phyloP scores from a whole-genome alignment of 2,797 vertebrate species.

The Parauchenoglanis ngamensis region DNA sequence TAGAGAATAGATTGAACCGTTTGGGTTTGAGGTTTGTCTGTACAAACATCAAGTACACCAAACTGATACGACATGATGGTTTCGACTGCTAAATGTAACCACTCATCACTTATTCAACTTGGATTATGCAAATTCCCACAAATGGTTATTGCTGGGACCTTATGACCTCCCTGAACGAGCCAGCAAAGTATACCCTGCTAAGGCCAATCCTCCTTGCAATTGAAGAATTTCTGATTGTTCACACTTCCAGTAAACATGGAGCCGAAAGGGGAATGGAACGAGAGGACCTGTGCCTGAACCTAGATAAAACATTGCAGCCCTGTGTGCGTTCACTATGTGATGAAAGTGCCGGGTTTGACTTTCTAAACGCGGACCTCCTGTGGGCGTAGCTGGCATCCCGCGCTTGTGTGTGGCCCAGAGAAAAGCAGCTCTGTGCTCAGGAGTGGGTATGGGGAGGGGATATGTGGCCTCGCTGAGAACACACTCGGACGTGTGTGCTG shows the following conservation, averaged over 20 bases:
- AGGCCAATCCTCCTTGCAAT: conserved; percentile 54
- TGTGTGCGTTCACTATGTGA: conserved; percentile 47
- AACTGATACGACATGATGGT: neutral
- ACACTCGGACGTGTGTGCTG: conserved; percentile 29
- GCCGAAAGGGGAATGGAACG: conserved; percentile 46
- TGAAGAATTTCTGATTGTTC: conserved; percentile 52
- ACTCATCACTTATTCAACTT: neutral
- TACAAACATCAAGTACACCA: conserved; percentile 7
- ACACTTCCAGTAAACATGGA: conserved; percentile 25
- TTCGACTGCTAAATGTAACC: neutral
- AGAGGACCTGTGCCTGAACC: conserved; percentile 48
- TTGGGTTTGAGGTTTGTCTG: neutral
- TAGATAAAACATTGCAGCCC: conserved; percentile 53
- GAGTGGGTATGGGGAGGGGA: conserved; percentile 16
- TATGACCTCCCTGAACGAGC: conserved; percentile 30
- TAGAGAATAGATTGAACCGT: neutral
- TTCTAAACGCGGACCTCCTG: conserved; percentile 39
- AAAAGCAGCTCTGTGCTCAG: conserved; percentile 56
- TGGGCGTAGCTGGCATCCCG: conserved; percentile 34
- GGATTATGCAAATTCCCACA: neutral
- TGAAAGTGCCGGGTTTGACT: conserved; percentile 40
- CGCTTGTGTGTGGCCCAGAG: conserved; percentile 54
- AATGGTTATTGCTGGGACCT: conserved; percentile 2
- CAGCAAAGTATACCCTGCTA: conserved; percentile 53
- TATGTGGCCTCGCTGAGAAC: conserved; percentile 31